phyloP scores from a whole-genome alignment of 1,140 invertebrate species.

The Plutomurus gul region DNA sequence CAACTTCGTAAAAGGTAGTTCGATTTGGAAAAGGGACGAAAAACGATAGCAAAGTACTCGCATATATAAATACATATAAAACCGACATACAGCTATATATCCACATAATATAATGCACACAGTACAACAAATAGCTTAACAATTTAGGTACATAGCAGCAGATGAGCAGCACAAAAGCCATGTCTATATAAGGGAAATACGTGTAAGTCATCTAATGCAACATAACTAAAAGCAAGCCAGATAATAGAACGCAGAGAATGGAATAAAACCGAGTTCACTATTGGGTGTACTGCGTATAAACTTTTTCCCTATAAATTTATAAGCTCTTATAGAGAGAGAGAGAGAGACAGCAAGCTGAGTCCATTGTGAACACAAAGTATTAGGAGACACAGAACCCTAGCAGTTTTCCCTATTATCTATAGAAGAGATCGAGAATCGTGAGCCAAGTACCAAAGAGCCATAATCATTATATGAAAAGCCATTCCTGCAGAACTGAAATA shows the following conservation, averaged over 20 bases:
- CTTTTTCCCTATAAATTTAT: neutral
- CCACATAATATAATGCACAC: neutral
- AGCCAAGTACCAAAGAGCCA: conserved; percentile 25
- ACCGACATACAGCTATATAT: too few species aligned
- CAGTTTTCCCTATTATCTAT: conserved; percentile 19
- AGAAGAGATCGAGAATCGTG: conserved; percentile 20
- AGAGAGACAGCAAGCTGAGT: neutral
- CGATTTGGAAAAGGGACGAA: conserved; percentile 26
- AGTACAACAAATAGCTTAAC: neutral
- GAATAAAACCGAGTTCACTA: too few species aligned
- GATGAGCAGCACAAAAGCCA: neutral
- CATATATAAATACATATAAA: conserved; percentile 10
- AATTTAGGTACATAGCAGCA: neutral
- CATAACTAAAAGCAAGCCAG: too few species aligned
- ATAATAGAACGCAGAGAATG: too few species aligned
- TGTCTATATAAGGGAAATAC: too few species aligned
- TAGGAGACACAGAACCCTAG: neutral
- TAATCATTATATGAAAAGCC: conserved; percentile 21
- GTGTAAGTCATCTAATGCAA: too few species aligned
- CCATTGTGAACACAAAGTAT: neutral
- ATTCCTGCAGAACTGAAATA: neutral
- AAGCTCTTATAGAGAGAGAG: neutral
- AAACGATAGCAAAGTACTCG: neutral
- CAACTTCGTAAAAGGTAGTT: neutral
- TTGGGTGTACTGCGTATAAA: neutral